Evolutionary conservation across 2,888 invertebrate genomes (phyloP).

Genomic region (Acleris laterana): DNA sequence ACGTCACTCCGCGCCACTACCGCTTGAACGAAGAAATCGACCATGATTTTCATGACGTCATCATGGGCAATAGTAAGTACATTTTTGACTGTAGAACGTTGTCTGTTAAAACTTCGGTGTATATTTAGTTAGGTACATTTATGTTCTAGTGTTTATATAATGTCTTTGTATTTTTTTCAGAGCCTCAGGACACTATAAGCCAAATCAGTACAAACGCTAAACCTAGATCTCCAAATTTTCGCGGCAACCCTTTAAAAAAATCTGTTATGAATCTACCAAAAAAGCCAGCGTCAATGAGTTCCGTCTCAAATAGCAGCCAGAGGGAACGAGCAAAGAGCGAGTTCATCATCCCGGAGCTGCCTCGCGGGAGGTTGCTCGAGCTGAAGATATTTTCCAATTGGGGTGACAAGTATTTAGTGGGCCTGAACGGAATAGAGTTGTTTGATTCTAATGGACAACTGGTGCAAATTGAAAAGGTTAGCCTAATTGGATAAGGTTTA

Average conservation of each 20-base stretch:
- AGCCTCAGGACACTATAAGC: conserved; percentile 47
- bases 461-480: conserved; percentile 86
- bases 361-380: conserved; percentile 86
- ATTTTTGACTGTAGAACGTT: neutral
- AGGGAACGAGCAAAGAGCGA: conserved; percentile 66
- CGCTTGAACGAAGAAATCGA: conserved; percentile 55
- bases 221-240: conserved; percentile 30
- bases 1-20: conserved; percentile 74
- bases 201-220: conserved; percentile 12
- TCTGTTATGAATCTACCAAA: conserved; percentile 51
- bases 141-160: neutral
- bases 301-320: conserved; percentile 51
- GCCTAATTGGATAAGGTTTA: conserved; percentile 11
- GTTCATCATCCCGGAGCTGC: conserved; percentile 91
- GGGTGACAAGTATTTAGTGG: conserved; percentile 92
- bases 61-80: conserved; percentile 63
- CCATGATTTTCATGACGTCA: conserved; percentile 75
- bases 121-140: neutral
- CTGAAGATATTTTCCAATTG: conserved; percentile 89
- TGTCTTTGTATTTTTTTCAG: conserved; percentile 43
- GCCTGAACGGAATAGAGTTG: conserved; percentile 91
- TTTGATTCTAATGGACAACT: conserved; percentile 86
- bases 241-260: conserved; percentile 46
- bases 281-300: conserved; percentile 55
- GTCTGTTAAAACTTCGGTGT: neutral